Conservation (phyloP, 2,888 invertebrate species). For the Hirudinaria manillensis region DNA sequence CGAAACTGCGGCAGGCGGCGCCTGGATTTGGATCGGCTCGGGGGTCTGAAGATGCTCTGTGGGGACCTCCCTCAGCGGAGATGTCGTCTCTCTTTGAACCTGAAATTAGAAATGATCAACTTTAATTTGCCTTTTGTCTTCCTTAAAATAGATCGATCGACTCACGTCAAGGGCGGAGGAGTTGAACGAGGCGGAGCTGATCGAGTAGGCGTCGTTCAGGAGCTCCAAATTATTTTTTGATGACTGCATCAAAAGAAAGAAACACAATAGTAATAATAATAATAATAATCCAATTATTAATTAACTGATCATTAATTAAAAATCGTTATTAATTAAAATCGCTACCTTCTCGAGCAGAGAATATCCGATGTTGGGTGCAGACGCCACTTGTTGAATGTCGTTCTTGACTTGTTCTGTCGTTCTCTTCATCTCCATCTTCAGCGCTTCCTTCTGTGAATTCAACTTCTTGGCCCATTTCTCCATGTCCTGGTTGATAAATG, state of each 20-base stretch:
- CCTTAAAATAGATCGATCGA: too few species aligned
- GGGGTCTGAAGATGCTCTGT: not conserved
- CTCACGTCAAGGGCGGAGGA: not conserved
- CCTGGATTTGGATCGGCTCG: not conserved
- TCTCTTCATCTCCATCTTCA: conserved; percentile 44
- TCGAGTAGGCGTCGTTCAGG: conserved; percentile 8
- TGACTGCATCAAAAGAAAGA: not conserved
- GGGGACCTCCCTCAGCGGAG: not conserved
- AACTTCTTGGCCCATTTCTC: conserved; percentile 91
- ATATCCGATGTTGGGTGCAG: not conserved
- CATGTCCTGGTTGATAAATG: conserved; percentile 62
- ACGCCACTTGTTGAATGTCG: not conserved
- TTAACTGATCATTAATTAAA: not conserved
- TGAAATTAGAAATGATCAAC: too few species aligned
- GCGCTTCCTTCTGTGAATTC: conserved; percentile 77
- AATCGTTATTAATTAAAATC: not conserved
- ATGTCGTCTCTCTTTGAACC: not conserved
- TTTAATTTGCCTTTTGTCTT: too few species aligned
- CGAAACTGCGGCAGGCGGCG: not conserved
- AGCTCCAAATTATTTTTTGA: conserved; percentile 12
- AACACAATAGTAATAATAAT: not conserved
- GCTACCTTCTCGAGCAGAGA: conserved; percentile 15
- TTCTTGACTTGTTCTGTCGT: not conserved
- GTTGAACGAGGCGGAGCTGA: not conserved
- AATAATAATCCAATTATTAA: not conserved